Conservation (phyloP, 1,140 invertebrate genomes). For the Leptinotarsa lineolata region DNA sequence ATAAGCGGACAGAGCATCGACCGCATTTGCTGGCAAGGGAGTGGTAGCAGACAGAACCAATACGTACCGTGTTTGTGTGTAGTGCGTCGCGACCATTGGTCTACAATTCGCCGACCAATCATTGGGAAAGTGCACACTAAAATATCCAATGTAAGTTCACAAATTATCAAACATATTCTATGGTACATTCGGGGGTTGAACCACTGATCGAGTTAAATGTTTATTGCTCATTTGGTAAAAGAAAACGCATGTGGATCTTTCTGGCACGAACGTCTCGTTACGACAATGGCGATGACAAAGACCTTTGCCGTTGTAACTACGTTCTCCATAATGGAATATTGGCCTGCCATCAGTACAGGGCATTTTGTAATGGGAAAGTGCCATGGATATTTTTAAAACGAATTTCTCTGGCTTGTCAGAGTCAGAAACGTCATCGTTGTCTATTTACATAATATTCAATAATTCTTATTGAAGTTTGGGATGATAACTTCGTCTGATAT, state of each 20-base stretch:
- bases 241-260: not conserved
- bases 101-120: slow-evolving; percentile 71
- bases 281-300: slow-evolving; percentile 40
- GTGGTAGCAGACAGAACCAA: slow-evolving; percentile 65
- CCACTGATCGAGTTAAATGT: slow-evolving; percentile 43
- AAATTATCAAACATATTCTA: slow-evolving; percentile 68
- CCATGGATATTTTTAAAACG: no score
- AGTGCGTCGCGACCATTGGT: slow-evolving; percentile 68
- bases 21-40: slow-evolving; percentile 56
- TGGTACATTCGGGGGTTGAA: slow-evolving; percentile 41
- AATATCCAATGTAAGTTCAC: slow-evolving; percentile 81
- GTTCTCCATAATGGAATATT: not conserved
- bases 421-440: no score
- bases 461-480: no score
- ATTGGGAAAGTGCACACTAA: slow-evolving; percentile 68
- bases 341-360: not conserved
- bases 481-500: no score
- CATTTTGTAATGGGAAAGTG: no score
- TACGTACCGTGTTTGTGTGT: slow-evolving; percentile 62
- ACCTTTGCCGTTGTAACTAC: not conserved
- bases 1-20: slow-evolving; percentile 54
- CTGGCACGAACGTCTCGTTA: not conserved
- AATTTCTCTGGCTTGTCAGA: no score
- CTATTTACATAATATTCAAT: no score
- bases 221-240: slow-evolving; percentile 33